A percentile compares a stretch with the other conserved stretches of the same genome.
These are phyloP conservation scores for Cotesia typhae DNA, from an alignment of 1,140 invertebrate species.

Conservation along the genomic window DNA sequence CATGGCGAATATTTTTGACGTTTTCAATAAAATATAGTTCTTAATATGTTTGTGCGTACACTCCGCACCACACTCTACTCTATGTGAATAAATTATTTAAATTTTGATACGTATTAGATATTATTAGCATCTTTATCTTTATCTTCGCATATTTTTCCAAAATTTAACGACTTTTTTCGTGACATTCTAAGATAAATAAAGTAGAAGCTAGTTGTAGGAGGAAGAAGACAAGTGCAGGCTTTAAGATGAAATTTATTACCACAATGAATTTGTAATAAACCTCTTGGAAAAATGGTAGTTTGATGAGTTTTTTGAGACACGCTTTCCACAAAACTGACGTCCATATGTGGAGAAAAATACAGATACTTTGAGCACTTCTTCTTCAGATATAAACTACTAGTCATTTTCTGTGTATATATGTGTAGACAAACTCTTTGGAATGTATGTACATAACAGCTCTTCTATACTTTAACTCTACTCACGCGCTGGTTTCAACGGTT, in stretches of 20 bases:
- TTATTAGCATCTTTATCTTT: neutral
- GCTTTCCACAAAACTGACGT: slow-evolving; percentile 27
- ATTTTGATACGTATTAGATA: too few species aligned
- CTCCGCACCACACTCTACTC: too few species aligned
- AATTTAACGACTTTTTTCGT: neutral
- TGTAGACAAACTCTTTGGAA: neutral
- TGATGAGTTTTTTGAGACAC: slow-evolving; percentile 42
- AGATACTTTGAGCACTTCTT: slow-evolving; percentile 25
- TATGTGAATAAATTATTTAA: too few species aligned
- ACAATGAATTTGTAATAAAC: slow-evolving; percentile 55
- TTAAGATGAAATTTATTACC: slow-evolving; percentile 51
- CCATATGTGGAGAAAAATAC: slow-evolving; percentile 20
- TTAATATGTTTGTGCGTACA: too few species aligned
- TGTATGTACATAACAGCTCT: neutral
- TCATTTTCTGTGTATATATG: slow-evolving; percentile 1
- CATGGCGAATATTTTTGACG: too few species aligned
- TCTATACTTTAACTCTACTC: slow-evolving; percentile 25
- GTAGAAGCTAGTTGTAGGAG: neutral
- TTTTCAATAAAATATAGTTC: too few species aligned
- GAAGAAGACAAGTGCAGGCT: slow-evolving; percentile 34
- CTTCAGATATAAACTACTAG: slow-evolving; percentile 31
- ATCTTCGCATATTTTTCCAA: neutral
- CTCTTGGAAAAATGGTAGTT: slow-evolving; percentile 50
- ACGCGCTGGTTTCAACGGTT: slow-evolving; percentile 29
- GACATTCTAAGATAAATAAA: slow-evolving; percentile 7